These are phyloP conservation scores for Aphis craccivora DNA, from an alignment of 1,140 invertebrate species.

Conservation along the genomic window DNA sequence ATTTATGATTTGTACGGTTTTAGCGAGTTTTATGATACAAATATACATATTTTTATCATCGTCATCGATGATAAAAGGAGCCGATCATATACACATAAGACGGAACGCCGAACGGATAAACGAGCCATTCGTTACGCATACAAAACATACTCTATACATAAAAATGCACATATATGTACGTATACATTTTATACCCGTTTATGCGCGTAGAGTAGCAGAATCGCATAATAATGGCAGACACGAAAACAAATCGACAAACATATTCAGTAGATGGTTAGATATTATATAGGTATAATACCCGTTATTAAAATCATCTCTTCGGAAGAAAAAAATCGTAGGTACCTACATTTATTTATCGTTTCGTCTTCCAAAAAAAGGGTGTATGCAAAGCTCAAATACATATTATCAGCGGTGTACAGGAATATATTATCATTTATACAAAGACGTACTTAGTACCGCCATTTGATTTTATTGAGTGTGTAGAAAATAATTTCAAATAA, in stretches of 20 bases:
- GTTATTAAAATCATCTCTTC: background rate
- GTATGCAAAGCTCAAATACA: background rate
- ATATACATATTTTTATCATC: background rate
- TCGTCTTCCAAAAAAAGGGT: background rate
- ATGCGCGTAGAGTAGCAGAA: background rate
- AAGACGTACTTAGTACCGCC: background rate
- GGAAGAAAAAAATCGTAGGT: background rate
- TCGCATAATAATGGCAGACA: background rate
- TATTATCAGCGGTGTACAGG: background rate
- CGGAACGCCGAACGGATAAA: background rate
- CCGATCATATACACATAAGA: background rate
- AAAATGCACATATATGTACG: background rate
- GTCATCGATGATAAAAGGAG: background rate
- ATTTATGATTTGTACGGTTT: background rate
- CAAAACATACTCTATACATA: background rate
- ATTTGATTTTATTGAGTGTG: background rate
- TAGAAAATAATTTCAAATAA: background rate
- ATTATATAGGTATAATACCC: background rate
- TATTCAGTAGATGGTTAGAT: background rate
- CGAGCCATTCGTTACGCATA: background rate
- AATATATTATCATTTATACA: background rate
- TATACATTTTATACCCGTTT: background rate
- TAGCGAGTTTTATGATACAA: background rate
- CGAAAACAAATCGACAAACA: conserved; percentile 1
- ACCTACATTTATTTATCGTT: background rate